Evolutionary conservation across 2,113 vertebrate species (phyloP).

Genomic region (Aplodontia rufa): DNA sequence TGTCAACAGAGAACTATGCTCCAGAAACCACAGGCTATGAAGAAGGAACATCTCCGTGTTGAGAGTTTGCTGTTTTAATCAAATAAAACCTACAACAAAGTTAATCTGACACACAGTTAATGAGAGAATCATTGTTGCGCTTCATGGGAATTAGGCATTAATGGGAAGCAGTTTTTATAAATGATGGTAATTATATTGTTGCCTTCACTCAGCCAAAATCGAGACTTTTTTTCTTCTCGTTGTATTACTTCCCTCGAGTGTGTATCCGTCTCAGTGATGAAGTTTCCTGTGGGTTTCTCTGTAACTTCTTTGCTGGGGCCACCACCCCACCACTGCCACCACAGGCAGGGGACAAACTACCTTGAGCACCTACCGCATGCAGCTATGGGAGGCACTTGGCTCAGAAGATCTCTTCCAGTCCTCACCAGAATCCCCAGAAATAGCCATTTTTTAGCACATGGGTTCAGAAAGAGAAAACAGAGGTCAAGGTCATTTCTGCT

Average conservation of each 20-base stretch:
- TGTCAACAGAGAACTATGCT: background rate
- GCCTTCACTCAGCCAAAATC: constrained; percentile 57
- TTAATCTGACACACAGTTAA: constrained; percentile 66
- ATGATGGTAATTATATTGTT: constrained; percentile 66
- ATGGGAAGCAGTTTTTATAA: constrained; percentile 66
- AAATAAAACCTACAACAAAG: constrained; percentile 58
- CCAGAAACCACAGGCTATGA: background rate
- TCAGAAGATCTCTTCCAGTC: background rate
- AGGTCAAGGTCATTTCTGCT: background rate
- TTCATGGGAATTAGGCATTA: constrained; percentile 59
- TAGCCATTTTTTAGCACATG: background rate
- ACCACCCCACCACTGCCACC: background rate
- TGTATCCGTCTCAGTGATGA: background rate
- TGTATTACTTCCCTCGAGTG: constrained; percentile 4
- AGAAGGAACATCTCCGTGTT: background rate
- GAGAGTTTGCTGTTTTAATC: constrained; percentile 58
- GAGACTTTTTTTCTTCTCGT: background rate
- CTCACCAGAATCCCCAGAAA: background rate
- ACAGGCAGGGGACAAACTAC: background rate
- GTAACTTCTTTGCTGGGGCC: background rate
- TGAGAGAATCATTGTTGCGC: constrained; percentile 63
- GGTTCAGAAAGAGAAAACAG: background rate
- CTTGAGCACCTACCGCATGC: background rate
- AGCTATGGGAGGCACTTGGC: background rate
- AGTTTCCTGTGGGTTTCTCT: constrained; percentile 55